These are phyloP conservation scores for Ancistrus triradiatus DNA, from an alignment of 2,113 vertebrate species.

Conservation along the genomic window DNA sequence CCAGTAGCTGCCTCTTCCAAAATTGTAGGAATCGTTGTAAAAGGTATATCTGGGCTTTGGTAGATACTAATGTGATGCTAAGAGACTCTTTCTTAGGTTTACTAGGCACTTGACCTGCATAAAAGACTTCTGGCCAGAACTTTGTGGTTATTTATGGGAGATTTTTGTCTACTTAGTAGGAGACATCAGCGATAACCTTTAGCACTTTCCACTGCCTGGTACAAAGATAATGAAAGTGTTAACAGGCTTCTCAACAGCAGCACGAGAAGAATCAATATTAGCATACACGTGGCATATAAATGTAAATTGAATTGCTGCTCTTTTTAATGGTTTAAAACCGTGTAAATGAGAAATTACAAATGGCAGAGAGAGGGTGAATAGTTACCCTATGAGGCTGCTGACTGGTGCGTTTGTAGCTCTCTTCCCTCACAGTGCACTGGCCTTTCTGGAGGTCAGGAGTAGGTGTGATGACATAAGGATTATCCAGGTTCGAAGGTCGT, in stretches of 20 bases:
- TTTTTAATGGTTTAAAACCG: background rate
- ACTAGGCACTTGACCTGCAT: constrained; percentile 2
- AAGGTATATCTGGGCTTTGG: no score
- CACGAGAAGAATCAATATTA: background rate
- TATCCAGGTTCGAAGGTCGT: constrained; percentile 34
- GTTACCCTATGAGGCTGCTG: background rate
- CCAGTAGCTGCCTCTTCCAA: no score
- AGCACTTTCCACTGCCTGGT: constrained; percentile 36
- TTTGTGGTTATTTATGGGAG: constrained; percentile 24
- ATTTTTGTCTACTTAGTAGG: constrained; percentile 14
- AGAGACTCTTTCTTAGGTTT: no score
- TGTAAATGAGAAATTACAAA: background rate
- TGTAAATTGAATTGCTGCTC: background rate
- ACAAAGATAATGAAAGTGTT: constrained; percentile 35
- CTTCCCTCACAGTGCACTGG: constrained; percentile 18
- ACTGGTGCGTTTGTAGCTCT: background rate
- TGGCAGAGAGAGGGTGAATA: no score
- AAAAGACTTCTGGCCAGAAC: constrained; percentile 7
- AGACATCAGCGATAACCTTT: constrained; percentile 37
- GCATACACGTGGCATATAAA: background rate
- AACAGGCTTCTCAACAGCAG: constrained; percentile 7
- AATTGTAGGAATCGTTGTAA: no score
- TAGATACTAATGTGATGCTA: no score
- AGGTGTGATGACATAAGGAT: constrained; percentile 43
- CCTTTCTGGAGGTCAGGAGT: constrained; percentile 26